Conservation (phyloP, 2,113 vertebrate genomes). For the Bufo bufo region DNA sequence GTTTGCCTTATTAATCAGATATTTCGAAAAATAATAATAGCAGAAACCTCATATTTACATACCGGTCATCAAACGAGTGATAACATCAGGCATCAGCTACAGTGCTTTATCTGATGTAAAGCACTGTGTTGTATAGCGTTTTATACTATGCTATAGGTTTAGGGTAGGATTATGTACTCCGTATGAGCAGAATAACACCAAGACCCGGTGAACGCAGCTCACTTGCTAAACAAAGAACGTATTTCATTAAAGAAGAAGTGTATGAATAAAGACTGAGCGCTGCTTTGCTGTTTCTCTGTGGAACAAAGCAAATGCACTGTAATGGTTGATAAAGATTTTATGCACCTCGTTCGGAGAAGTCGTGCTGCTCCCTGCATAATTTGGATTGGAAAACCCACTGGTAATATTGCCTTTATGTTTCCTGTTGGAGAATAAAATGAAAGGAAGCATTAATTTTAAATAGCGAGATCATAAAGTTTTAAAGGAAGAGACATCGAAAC, state of each 20-base stretch:
- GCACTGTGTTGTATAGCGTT: not conserved
- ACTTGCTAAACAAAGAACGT: not conserved
- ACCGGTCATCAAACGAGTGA: not conserved
- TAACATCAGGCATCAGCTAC: not conserved
- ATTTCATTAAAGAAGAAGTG: not conserved
- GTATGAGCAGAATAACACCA: too few species aligned
- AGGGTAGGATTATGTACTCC: too few species aligned
- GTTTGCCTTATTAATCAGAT: too few species aligned
- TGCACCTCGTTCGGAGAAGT: conserved; percentile 43
- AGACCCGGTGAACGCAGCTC: not conserved
- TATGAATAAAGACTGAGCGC: not conserved
- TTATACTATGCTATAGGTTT: not conserved
- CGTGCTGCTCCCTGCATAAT: conserved; percentile 41
- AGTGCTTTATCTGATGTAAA: not conserved
- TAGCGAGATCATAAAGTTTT: conserved; percentile 20
- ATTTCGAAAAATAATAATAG: too few species aligned
- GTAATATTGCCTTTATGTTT: conserved; percentile 38
- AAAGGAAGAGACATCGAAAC: not conserved
- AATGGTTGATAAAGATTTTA: conserved; percentile 45
- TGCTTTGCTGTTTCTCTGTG: not conserved
- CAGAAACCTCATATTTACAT: too few species aligned
- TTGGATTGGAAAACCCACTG: conserved; percentile 48
- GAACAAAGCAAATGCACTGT: conserved; percentile 34
- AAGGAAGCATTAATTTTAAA: conserved; percentile 31
- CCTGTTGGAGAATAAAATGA: conserved; percentile 36